phyloP scores from a whole-genome alignment of 2,888 invertebrate species.

The Imbricaverruca yamaguchii region DNA sequence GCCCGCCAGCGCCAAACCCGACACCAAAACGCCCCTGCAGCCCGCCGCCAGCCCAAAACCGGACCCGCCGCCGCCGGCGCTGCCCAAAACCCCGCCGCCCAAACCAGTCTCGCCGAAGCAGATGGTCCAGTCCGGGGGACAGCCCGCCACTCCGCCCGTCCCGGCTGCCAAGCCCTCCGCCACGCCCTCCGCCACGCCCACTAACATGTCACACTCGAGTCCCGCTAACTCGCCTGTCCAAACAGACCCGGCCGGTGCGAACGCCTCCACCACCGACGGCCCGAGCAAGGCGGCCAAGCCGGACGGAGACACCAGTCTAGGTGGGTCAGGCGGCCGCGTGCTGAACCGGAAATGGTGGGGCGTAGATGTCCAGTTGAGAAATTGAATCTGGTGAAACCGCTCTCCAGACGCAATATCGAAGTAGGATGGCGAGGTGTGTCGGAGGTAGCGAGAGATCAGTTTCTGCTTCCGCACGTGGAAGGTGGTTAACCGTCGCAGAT shows the following conservation, averaged over 20 bases:
- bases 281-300: not conserved
- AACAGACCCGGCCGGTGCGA: not conserved
- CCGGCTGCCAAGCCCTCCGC: not conserved
- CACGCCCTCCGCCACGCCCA: not conserved
- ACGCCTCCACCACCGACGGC: not conserved
- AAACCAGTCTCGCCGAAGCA: not conserved
- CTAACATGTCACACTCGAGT: not conserved
- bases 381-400: too few species aligned
- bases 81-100: not conserved
- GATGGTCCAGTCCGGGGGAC: too few species aligned
- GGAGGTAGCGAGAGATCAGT: too few species aligned
- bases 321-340: not conserved
- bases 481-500: too few species aligned
- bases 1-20: not conserved
- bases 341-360: too few species aligned
- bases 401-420: too few species aligned
- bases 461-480: too few species aligned
- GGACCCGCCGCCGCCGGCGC: not conserved
- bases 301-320: not conserved
- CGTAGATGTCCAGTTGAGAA: too few species aligned
- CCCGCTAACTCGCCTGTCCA: constrained; percentile 1
- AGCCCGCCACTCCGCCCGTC: not conserved
- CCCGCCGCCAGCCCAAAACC: not conserved
- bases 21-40: not conserved
- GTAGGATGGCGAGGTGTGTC: too few species aligned